Conservation (phyloP, 2,113 vertebrate species). For the Megaceryle maxima region DNA sequence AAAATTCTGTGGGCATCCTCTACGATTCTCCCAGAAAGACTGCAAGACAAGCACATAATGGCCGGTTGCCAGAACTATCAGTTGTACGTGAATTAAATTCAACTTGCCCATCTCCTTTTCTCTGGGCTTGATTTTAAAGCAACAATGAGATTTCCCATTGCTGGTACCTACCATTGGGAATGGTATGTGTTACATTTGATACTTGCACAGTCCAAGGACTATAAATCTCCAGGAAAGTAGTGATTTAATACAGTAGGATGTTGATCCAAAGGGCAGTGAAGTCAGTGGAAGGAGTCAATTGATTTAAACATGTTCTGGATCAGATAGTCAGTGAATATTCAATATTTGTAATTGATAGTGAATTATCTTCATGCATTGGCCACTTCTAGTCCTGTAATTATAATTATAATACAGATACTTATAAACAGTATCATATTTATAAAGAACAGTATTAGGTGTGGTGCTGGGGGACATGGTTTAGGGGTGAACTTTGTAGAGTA, state of each 20-base stretch:
- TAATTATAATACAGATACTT: too few relatives aligned
- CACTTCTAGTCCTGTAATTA: not conserved
- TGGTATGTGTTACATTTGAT: not conserved
- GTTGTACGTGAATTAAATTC: not conserved
- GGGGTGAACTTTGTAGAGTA: too few relatives aligned
- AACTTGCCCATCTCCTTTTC: not conserved
- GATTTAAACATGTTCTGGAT: not conserved
- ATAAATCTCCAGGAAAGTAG: not conserved
- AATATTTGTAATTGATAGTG: constrained; percentile 28
- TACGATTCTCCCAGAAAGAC: not conserved
- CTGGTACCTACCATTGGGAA: not conserved
- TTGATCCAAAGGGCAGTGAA: not conserved
- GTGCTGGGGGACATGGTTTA: too few relatives aligned
- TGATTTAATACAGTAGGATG: constrained; percentile 3
- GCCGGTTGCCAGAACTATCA: not conserved
- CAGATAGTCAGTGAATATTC: constrained; percentile 8
- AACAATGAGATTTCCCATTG: not conserved
- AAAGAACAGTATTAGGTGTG: not conserved
- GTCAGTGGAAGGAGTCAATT: constrained; percentile 1
- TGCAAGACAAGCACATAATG: not conserved
- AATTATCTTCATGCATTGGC: not conserved
- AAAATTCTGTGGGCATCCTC: not conserved
- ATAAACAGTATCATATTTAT: too few relatives aligned
- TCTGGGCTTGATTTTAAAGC: constrained; percentile 6
- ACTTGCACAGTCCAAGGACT: not conserved